Evolutionary conservation across 2,113 vertebrate genomes (phyloP).

Genomic region (Vulpes lagopus): DNA sequence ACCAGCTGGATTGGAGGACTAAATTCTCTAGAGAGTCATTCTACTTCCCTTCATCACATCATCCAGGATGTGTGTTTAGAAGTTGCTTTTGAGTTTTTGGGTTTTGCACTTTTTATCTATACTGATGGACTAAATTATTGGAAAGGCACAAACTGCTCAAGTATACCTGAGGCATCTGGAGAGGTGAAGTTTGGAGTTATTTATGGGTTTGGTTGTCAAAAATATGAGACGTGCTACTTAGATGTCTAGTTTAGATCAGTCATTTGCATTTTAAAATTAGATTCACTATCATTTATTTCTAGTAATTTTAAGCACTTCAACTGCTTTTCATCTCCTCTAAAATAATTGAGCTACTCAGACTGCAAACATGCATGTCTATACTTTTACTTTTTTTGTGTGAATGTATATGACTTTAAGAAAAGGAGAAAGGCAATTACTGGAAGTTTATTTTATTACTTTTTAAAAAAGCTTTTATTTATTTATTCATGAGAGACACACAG

Average conservation of each 20-base stretch:
- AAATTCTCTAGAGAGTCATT: neutral
- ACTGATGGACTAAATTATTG: neutral
- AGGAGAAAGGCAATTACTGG: neutral
- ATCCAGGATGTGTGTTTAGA: neutral
- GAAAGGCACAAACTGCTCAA: neutral
- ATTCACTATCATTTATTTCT: neutral
- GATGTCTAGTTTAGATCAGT: neutral
- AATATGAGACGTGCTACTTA: neutral
- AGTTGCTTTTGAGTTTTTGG: neutral
- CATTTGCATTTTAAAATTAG: constrained; percentile 35
- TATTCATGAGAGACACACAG: no score
- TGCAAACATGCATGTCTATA: neutral
- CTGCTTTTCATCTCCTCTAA: neutral
- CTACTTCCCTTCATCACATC: neutral
- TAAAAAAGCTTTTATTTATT: no score
- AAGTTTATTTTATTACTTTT: neutral
- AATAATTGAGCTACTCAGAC: neutral
- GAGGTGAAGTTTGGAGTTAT: neutral
- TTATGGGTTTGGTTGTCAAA: neutral
- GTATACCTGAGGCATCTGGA: neutral
- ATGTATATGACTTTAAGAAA: neutral
- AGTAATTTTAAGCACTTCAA: neutral
- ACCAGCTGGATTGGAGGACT: neutral
- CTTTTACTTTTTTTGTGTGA: neutral
- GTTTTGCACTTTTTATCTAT: neutral